These are phyloP conservation scores for Chromis chromis DNA, from an alignment of 2,797 vertebrate species.

Conservation along the genomic window DNA sequence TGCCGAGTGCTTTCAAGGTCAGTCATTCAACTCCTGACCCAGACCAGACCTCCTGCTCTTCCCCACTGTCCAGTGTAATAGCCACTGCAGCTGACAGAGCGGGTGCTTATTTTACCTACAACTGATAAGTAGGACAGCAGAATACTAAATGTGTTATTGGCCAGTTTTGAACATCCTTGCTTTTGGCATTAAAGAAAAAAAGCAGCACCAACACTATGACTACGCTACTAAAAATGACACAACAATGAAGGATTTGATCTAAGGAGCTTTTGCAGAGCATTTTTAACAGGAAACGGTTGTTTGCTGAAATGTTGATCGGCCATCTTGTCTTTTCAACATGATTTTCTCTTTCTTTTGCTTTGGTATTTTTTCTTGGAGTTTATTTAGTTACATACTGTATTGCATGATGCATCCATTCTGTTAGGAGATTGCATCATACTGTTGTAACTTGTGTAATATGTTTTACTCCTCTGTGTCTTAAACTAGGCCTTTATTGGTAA, in stretches of 20 bases:
- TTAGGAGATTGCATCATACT: background rate
- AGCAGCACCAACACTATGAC: background rate
- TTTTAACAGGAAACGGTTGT: too few species aligned
- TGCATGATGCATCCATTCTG: background rate
- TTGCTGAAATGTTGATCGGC: too few species aligned
- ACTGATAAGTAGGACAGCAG: too few species aligned
- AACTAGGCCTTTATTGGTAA: background rate
- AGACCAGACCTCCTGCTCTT: background rate
- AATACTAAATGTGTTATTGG: too few species aligned
- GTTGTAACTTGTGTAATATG: background rate
- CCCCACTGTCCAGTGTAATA: too few species aligned
- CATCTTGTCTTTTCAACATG: too few species aligned
- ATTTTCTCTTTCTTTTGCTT: background rate
- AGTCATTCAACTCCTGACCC: background rate
- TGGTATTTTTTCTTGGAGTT: too few species aligned
- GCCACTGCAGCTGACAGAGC: too few species aligned
- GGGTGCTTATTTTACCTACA: too few species aligned
- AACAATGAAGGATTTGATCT: background rate
- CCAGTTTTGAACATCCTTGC: too few species aligned
- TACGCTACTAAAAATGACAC: background rate
- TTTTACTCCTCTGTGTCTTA: background rate
- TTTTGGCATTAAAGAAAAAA: background rate
- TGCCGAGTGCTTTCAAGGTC: background rate
- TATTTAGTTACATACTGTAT: background rate
- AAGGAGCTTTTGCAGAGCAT: too few species aligned